phyloP scores from a whole-genome alignment of 2,113 vertebrate species.

The Elaphurus davidianus region DNA sequence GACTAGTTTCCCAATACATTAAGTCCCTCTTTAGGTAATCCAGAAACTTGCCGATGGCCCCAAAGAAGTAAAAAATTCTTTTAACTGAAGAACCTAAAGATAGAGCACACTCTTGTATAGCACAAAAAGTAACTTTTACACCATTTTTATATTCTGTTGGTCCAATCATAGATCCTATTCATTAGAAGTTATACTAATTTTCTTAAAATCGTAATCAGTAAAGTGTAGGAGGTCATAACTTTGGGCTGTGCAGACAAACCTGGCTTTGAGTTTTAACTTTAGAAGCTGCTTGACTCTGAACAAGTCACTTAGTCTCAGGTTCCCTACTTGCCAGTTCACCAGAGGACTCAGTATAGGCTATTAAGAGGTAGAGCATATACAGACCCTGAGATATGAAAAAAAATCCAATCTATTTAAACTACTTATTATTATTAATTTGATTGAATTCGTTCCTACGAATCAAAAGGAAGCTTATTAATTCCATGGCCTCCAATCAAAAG shows the following conservation, averaged over 20 bases:
- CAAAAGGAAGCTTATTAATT: background rate
- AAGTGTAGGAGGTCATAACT: background rate
- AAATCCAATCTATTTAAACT: background rate
- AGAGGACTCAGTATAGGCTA: background rate
- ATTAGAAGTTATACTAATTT: background rate
- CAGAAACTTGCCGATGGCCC: background rate
- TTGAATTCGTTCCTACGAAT: background rate
- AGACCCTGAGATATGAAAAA: background rate
- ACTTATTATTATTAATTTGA: background rate
- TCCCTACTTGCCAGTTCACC: background rate
- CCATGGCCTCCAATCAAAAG: background rate
- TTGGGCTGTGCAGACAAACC: background rate
- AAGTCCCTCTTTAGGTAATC: background rate
- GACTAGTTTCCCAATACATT: background rate
- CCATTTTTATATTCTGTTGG: background rate
- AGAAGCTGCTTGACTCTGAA: background rate
- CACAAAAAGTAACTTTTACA: background rate
- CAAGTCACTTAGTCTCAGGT: background rate
- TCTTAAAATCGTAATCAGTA: background rate
- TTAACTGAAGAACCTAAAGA: background rate
- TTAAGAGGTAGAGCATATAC: background rate
- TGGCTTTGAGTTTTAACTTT: background rate
- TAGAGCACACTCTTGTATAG: background rate
- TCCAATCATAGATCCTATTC: background rate
- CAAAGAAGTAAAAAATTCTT: background rate